A percentile compares a stretch with the other conserved stretches of the same genome.
Conservation (phyloP, 2,113 vertebrate species). For the Phyllostomus discolor region DNA sequence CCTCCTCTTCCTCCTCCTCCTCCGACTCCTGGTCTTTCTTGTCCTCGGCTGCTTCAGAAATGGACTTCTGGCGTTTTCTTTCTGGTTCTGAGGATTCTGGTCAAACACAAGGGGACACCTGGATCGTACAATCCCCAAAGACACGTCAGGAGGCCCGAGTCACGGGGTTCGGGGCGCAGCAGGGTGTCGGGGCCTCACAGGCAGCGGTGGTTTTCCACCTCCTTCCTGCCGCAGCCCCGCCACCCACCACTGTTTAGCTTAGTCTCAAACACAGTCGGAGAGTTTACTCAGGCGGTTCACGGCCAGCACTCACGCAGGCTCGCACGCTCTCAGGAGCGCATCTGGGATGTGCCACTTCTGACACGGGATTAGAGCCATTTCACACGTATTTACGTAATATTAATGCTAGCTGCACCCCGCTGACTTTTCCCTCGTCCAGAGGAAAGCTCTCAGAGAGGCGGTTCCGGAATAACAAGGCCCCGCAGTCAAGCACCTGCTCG, state of each 20-base stretch:
- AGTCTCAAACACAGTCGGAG: conserved; percentile 77
- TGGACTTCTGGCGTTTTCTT: conserved; percentile 84
- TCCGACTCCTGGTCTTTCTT: conserved; percentile 82
- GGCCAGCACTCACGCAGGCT: conserved; percentile 76
- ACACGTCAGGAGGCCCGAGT: conserved; percentile 55
- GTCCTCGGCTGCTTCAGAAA: conserved; percentile 73
- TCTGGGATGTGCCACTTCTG: conserved; percentile 82
- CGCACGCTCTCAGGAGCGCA: conserved; percentile 73
- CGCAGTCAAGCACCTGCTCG: background rate
- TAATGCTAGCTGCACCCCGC: conserved; percentile 69
- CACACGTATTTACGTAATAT: conserved; percentile 78
- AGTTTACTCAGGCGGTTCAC: conserved; percentile 80
- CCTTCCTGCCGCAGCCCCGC: conserved; percentile 70
- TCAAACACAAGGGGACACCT: conserved; percentile 72
- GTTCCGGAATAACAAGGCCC: background rate
- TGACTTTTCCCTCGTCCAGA: conserved; percentile 66
- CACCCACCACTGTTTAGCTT: conserved; percentile 81
- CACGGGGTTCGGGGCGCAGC: conserved; percentile 61
- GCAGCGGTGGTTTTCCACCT: conserved; percentile 79
- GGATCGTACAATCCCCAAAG: conserved; percentile 64
- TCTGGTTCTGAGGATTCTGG: conserved; percentile 79
- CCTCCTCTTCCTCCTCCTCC: conserved; percentile 81
- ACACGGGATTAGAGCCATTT: conserved; percentile 81
- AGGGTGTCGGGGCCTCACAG: conserved; percentile 58
- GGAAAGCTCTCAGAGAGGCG: conserved; percentile 61